A percentile compares a stretch with the other conserved stretches of the same genome.
Evolutionary conservation across 2,888 invertebrate species (phyloP).

Genomic region (Dasypolia templi): DNA sequence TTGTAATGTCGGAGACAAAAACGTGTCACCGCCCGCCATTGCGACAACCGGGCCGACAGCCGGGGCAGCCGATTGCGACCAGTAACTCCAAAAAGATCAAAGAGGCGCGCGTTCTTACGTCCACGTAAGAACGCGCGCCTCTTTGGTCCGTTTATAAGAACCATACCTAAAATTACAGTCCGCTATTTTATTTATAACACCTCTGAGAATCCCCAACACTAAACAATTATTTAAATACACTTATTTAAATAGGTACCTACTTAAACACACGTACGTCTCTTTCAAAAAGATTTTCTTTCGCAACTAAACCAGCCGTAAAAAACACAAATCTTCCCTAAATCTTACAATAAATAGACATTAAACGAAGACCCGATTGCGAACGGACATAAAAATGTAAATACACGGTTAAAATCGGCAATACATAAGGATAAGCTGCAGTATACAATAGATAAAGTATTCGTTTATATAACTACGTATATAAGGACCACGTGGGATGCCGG

Average conservation of each 20-base stretch:
- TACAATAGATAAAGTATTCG: constrained; percentile 46
- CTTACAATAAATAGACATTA: constrained; percentile 36
- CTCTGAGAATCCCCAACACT: no score
- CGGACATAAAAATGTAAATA: constrained; percentile 39
- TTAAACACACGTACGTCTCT: neutral
- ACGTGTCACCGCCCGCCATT: no score
- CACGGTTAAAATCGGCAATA: constrained; percentile 17
- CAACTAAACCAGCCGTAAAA: constrained; percentile 1
- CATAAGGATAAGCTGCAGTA: constrained; percentile 33
- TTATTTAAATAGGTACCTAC: neutral
- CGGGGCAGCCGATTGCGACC: no score
- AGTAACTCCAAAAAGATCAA: no score
- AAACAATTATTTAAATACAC: no score
- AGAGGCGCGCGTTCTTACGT: no score
- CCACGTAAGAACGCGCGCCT: no score
- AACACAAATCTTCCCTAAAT: constrained; percentile 18
- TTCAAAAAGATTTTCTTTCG: constrained; percentile 21
- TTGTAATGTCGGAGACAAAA: no score
- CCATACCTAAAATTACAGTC: no score
- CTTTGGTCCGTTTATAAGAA: no score
- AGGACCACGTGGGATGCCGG: constrained; percentile 55
- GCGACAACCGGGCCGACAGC: no score
- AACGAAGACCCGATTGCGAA: constrained; percentile 26
- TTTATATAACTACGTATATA: constrained; percentile 52
- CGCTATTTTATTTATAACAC: no score